Evolutionary conservation across 2,113 vertebrate species (phyloP).

Genomic region (Plecotus auritus): DNA sequence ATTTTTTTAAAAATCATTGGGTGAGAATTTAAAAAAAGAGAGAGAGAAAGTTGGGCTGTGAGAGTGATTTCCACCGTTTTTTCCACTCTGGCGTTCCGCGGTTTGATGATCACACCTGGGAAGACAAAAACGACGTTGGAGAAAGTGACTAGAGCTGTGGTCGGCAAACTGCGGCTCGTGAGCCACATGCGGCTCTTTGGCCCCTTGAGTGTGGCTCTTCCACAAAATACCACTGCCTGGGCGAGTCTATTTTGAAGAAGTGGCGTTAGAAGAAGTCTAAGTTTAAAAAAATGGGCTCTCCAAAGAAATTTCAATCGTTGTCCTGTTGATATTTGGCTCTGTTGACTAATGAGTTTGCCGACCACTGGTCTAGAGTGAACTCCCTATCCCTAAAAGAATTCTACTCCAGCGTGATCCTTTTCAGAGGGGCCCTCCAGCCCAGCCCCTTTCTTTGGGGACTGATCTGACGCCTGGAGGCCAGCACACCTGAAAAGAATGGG

Average conservation of each 20-base stretch:
- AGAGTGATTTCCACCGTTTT: not conserved
- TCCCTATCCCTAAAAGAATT: not conserved
- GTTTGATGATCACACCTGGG: not conserved
- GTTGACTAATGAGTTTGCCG: no score
- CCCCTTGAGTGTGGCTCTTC: no score
- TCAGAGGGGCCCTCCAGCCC: not conserved
- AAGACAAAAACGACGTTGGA: not conserved
- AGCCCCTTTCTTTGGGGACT: not conserved
- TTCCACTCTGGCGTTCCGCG: not conserved
- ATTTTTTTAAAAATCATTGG: not conserved
- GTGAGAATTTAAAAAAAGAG: not conserved
- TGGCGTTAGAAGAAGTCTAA: no score
- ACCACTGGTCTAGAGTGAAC: not conserved
- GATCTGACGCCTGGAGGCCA: not conserved
- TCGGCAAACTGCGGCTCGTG: no score
- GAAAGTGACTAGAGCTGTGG: not conserved
- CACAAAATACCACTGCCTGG: no score
- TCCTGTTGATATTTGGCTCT: no score
- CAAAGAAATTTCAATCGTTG: no score
- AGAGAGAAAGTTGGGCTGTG: not conserved
- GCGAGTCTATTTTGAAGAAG: no score
- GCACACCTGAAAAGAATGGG: not conserved
- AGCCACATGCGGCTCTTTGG: no score
- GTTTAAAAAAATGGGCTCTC: no score
- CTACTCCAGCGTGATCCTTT: not conserved